Conservation (phyloP, 1,140 invertebrate species). For the Anagrus nilaparvatae region DNA sequence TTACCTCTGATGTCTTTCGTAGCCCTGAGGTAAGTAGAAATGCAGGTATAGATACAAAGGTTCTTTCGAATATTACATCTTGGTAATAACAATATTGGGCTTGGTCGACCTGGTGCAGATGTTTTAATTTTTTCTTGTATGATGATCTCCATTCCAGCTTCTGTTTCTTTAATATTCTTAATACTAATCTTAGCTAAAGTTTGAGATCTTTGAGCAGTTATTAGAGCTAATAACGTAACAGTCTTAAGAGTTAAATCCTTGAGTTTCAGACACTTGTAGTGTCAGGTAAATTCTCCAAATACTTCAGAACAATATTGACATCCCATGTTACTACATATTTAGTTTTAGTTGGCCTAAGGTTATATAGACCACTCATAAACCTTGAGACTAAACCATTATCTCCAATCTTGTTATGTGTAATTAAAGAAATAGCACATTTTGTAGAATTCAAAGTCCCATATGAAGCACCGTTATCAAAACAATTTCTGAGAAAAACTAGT, state of each 20-base stretch:
- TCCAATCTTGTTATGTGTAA: constrained; percentile 15
- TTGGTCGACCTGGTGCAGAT: constrained; percentile 3
- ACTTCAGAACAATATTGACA: not conserved
- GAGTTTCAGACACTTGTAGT: not conserved
- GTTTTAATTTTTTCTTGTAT: constrained; percentile 16
- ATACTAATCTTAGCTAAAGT: constrained; percentile 17
- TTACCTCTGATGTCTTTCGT: constrained; percentile 1
- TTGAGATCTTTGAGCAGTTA: not conserved
- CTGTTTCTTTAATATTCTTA: constrained; percentile 3
- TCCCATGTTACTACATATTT: constrained; percentile 5
- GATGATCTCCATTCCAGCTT: constrained; percentile 9
- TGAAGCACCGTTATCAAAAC: constrained; percentile 14
- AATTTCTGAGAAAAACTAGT: constrained; percentile 11
- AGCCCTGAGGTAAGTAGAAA: constrained; percentile 1
- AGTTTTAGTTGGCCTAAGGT: not conserved
- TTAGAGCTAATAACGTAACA: constrained; percentile 2
- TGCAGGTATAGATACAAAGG: constrained; percentile 6
- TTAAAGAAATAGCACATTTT: constrained; percentile 18
- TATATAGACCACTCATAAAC: constrained; percentile 2
- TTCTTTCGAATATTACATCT: constrained; percentile 4
- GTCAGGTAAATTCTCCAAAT: not conserved
- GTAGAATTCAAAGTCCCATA: constrained; percentile 22
- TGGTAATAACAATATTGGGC: constrained; percentile 10
- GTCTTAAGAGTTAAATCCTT: not conserved
- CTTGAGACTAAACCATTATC: constrained; percentile 2